Conservation (phyloP, 2,888 invertebrate species). For the Ophion ellenae region DNA sequence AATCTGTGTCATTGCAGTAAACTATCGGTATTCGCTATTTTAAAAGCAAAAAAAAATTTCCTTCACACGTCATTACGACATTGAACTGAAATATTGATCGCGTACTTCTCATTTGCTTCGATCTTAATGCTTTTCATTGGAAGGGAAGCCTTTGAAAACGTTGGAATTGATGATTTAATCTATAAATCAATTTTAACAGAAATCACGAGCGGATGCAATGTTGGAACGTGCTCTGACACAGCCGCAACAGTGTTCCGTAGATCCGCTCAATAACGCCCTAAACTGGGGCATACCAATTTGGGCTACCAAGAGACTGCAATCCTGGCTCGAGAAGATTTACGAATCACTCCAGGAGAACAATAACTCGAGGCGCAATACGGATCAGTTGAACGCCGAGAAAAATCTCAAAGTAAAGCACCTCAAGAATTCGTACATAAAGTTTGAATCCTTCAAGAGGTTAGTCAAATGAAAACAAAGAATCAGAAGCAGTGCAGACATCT, state of each 20-base stretch:
- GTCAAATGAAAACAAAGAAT: constrained; percentile 8
- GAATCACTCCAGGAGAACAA: constrained; percentile 84
- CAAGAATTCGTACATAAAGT: constrained; percentile 89
- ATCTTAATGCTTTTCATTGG: not conserved
- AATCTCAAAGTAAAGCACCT: constrained; percentile 86
- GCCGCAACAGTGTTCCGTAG: constrained; percentile 84
- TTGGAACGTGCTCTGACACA: constrained; percentile 88
- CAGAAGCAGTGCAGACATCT: not conserved
- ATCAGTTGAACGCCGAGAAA: constrained; percentile 72
- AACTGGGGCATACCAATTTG: constrained; percentile 85
- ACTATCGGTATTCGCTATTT: not conserved
- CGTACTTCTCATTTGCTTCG: not conserved
- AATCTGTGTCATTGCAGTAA: not conserved
- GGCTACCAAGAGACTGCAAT: constrained; percentile 84
- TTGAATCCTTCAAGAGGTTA: constrained; percentile 88
- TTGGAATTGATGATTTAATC: not conserved
- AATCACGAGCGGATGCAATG: constrained; percentile 92
- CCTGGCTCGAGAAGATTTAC: constrained; percentile 88
- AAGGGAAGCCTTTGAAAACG: not conserved
- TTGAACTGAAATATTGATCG: not conserved
- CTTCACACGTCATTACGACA: not conserved
- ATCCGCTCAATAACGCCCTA: constrained; percentile 85
- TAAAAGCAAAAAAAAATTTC: not conserved
- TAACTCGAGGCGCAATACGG: constrained; percentile 72
- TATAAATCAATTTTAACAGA: constrained; percentile 75